Conservation (phyloP, 2,797 vertebrate genomes). For the Catostomus latipinnis region DNA sequence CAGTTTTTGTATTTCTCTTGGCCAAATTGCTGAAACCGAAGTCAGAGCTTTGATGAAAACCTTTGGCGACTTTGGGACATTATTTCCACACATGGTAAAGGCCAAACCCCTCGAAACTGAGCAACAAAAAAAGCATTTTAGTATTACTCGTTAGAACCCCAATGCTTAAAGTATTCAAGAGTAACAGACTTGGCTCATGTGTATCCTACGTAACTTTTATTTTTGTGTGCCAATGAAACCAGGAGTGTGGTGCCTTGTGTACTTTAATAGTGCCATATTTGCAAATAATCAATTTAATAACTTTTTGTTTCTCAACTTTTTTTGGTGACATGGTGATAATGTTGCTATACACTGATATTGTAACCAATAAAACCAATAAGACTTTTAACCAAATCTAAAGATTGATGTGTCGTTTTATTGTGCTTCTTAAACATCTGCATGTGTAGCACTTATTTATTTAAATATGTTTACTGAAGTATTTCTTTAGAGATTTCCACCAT, state of each 20-base stretch:
- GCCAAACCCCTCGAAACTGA: background rate
- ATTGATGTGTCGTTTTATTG: background rate
- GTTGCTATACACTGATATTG: constrained; percentile 93
- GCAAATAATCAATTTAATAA: constrained; percentile 87
- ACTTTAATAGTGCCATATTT: constrained; percentile 88
- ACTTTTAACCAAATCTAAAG: constrained; percentile 88
- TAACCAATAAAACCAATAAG: constrained; percentile 91
- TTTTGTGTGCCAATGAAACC: constrained; percentile 85
- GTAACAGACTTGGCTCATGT: constrained; percentile 65
- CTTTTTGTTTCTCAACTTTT: constrained; percentile 82
- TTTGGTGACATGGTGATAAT: constrained; percentile 94
- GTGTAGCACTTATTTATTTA: background rate
- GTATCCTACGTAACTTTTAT: constrained; percentile 67
- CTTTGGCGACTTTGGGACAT: background rate
- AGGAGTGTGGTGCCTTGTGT: constrained; percentile 88
- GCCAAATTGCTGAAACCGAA: background rate
- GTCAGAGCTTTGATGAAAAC: background rate
- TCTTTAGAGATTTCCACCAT: background rate
- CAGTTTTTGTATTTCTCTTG: background rate
- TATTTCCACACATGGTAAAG: background rate
- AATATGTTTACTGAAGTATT: background rate
- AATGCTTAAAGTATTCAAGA: background rate
- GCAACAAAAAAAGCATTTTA: background rate
- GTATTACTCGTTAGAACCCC: background rate
- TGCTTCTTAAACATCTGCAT: background rate